Conservation (phyloP, 2,888 invertebrate species). For the Phasia obesa region DNA sequence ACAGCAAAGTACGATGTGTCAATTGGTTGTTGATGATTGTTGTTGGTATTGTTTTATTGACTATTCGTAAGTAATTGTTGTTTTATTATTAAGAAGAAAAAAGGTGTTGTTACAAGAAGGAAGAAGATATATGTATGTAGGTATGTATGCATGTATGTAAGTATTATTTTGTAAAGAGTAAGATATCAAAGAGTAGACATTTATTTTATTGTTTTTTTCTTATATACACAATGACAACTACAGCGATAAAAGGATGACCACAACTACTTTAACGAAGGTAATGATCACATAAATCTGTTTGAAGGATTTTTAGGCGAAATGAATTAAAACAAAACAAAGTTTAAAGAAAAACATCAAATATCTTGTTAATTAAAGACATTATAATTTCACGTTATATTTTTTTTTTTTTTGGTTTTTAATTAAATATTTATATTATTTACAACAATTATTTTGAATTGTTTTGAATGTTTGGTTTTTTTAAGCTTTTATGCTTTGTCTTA, state of each 20-base stretch:
- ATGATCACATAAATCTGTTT: not conserved
- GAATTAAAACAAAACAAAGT: not conserved
- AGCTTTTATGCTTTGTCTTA: too few relatives aligned
- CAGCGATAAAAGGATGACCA: conserved; percentile 19
- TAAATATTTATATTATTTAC: too few relatives aligned
- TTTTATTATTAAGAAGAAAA: conserved; percentile 3
- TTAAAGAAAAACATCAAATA: not conserved
- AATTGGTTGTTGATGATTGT: conserved; percentile 36
- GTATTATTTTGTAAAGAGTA: not conserved
- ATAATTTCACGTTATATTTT: too few relatives aligned
- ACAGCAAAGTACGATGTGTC: conserved; percentile 49
- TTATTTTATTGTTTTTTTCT: conserved; percentile 31
- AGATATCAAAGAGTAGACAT: not conserved
- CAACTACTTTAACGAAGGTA: not conserved
- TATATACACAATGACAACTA: conserved; percentile 12
- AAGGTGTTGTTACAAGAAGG: not conserved
- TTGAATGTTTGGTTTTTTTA: too few relatives aligned
- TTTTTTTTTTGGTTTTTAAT: too few relatives aligned
- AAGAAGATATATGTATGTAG: not conserved
- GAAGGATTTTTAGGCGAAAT: not conserved
- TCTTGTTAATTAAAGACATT: too few relatives aligned
- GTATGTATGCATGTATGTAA: too few relatives aligned
- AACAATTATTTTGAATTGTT: too few relatives aligned
- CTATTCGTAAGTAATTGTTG: conserved; percentile 3
- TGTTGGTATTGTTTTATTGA: conserved; percentile 19